Percentiles rank a stretch among this genome's conserved stretches.
phyloP scores from a whole-genome alignment of 2,797 vertebrate genomes.

The Lutjanus campechanus region DNA sequence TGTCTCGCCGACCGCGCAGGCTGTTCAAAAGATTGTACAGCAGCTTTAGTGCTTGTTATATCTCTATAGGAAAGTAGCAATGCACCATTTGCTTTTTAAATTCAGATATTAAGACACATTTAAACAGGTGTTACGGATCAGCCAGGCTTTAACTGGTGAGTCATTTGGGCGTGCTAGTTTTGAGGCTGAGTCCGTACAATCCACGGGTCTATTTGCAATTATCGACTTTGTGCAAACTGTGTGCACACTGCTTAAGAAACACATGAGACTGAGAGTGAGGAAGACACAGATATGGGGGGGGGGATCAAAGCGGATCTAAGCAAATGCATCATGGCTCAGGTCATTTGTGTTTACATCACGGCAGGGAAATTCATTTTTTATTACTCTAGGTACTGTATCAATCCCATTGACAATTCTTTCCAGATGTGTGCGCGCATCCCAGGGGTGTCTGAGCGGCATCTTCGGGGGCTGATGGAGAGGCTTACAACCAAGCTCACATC shows the following conservation, averaged over 20 bases:
- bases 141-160: conserved; percentile 32
- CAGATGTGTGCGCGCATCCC: conserved; percentile 84
- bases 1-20: conserved; percentile 66
- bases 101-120: conserved; percentile 56
- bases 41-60: conserved; percentile 66
- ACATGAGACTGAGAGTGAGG: conserved; percentile 29
- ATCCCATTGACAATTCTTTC: conserved; percentile 81
- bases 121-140: conserved; percentile 60
- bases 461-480: conserved; percentile 72
- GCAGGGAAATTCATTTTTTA: conserved; percentile 84
- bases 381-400: conserved; percentile 80
- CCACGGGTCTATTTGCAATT: conserved; percentile 30
- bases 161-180: conserved; percentile 20
- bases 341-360: conserved; percentile 82
- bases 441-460: conserved; percentile 76
- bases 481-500: conserved; percentile 81
- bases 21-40: conserved; percentile 58
- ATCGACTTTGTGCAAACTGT: conserved; percentile 54
- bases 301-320: conserved; percentile 70
- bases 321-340: conserved; percentile 71
- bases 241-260: conserved; percentile 27
- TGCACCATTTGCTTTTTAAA: conserved; percentile 52
- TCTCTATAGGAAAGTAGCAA: conserved; percentile 58
- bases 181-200: conserved; percentile 22
- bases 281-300: conserved; percentile 29